These are phyloP conservation scores for Xanthia togata DNA, from an alignment of 2,888 invertebrate genomes.

Conservation along the genomic window DNA sequence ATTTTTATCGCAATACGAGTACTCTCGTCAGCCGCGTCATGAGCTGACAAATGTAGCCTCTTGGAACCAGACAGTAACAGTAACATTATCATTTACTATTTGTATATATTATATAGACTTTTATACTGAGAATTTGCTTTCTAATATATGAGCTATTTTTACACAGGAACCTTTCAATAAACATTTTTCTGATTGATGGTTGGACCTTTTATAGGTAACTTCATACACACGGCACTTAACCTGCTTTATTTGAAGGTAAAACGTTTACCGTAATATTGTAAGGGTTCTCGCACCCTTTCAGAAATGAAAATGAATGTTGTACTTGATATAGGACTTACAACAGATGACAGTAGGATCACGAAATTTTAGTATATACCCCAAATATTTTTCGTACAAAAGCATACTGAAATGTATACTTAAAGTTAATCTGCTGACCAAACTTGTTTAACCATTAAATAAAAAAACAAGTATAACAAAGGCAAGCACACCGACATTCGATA, in stretches of 20 bases:
- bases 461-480: too few relatives aligned
- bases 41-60: constrained; percentile 44
- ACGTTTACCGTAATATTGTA: constrained; percentile 1
- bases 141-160: not conserved
- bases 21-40: constrained; percentile 43
- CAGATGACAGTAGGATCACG: not conserved
- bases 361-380: not conserved
- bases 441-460: too few relatives aligned
- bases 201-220: not conserved
- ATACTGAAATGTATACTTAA: too few relatives aligned
- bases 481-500: too few relatives aligned
- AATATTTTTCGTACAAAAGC: not conserved
- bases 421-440: not conserved
- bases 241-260: not conserved
- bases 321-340: not conserved
- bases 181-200: too few relatives aligned
- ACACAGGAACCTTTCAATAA: not conserved
- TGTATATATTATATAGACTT: not conserved
- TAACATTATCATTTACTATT: not conserved
- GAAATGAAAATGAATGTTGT: not conserved
- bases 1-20: constrained; percentile 32
- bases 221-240: constrained; percentile 2
- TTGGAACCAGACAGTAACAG: constrained; percentile 20
- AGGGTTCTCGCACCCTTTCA: constrained; percentile 2
- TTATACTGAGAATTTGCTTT: not conserved